These are phyloP conservation scores for Netelia virgata DNA, from an alignment of 2,888 invertebrate genomes.

Conservation along the genomic window DNA sequence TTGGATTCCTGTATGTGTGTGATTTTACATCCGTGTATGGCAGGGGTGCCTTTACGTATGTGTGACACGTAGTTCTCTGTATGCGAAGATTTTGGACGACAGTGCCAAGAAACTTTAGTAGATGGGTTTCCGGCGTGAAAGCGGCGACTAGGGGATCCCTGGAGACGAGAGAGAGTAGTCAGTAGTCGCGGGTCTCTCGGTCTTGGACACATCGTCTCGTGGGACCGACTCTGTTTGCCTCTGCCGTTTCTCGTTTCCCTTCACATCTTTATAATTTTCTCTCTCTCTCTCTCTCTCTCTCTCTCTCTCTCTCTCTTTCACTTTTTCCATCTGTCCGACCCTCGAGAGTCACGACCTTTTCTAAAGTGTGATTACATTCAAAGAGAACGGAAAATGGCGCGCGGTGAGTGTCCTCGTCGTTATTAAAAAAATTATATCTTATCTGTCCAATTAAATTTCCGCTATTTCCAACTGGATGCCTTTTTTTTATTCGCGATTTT, in stretches of 20 bases:
- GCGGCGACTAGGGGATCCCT: slow-evolving; percentile 8
- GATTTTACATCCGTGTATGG: slow-evolving; percentile 4
- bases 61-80: slow-evolving; percentile 6
- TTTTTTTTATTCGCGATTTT: not conserved
- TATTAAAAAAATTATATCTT: slow-evolving; percentile 11
- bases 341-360: slow-evolving; percentile 4
- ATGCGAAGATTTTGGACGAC: slow-evolving; percentile 35
- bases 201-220: slow-evolving; percentile 57
- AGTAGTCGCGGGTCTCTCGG: slow-evolving; percentile 52
- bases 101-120: slow-evolving; percentile 65
- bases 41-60: slow-evolving; percentile 4
- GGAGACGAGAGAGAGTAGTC: slow-evolving; percentile 45
- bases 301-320: slow-evolving; percentile 11
- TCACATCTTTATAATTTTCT: not conserved
- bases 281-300: slow-evolving; percentile 16
- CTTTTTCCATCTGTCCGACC: not conserved
- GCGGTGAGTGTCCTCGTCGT: slow-evolving; percentile 57
- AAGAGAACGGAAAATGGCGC: slow-evolving; percentile 49
- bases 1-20: slow-evolving; percentile 3
- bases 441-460: slow-evolving; percentile 38
- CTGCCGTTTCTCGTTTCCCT: slow-evolving; percentile 4
- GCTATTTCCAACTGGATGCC: slow-evolving; percentile 40
- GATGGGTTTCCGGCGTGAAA: slow-evolving; percentile 32
- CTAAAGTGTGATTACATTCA: slow-evolving; percentile 30
- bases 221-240: slow-evolving; percentile 32